Base-by-base conservation (phyloP, 2,113 vertebrate species). In the Cathartes aura region DNA sequence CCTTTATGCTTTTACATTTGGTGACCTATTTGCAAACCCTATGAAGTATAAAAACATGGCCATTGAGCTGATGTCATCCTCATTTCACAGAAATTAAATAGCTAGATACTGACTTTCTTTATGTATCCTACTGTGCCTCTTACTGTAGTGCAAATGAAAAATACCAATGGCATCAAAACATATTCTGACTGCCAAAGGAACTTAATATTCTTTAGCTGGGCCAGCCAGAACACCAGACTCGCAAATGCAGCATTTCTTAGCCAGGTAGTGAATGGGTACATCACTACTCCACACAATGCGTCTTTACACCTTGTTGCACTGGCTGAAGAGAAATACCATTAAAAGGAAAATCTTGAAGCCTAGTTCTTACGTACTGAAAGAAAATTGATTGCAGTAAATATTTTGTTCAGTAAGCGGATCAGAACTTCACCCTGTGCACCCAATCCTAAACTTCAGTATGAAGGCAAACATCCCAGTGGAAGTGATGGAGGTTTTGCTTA, bases 241-340 rank as follows among this genome's bases (percentile, higher is more conserved):
- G 56, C 27, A 87, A 86, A 74, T 5, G 73, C 45, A 84, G 67
- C 36, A 60, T 75, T 82, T 86, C 67, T 89, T 6, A 9, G 87
- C 73, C 76, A 96, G 36, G 55, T 11, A 82, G 45, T 47, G 43
- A 75, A 45, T 36, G 56, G 60, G 22, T 60, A 60, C 36, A 67
- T 68, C 42, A 74, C 78, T 80, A 50, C 73, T 43, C 52, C 29
- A 62, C 36, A 40, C 36, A 58, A 23, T 2, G 34, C 75, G 32
- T 89, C 87, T 93, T 80, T 87, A 66, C 47, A 83, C 36, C 67
- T 94, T 59, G 19, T 24, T 87, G 67, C 66, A 59, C 64, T 78
- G 70, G 63, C 24, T 95, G 88, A 91, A 96, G 43, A 95, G 60
- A 96, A 94, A 82, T 56, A 88, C 8, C 62, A 79, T 21, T 62